Conservation (phyloP, 2,113 vertebrate genomes). For the Chionodraco myersi region DNA sequence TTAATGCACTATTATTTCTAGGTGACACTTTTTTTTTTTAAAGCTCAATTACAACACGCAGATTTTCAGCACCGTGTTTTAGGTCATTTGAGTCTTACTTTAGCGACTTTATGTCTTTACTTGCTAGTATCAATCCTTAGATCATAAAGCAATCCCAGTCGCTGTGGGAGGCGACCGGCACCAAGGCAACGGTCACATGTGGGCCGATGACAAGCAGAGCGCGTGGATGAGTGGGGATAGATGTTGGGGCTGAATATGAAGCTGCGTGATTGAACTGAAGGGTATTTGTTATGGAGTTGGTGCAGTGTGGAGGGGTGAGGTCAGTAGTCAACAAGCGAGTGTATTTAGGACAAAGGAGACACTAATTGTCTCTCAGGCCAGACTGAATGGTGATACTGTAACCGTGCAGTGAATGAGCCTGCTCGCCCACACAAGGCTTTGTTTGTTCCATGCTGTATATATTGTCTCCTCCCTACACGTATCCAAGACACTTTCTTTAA, state of each 20-base stretch:
- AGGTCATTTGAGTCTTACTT: background rate
- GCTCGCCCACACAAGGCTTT: slow-evolving; percentile 24
- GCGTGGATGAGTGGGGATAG: slow-evolving; percentile 38
- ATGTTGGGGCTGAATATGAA: slow-evolving; percentile 39
- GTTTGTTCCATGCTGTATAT: slow-evolving; percentile 23
- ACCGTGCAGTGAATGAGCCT: slow-evolving; percentile 28
- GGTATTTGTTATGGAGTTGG: slow-evolving; percentile 58
- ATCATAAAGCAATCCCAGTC: slow-evolving; percentile 38
- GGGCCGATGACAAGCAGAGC: slow-evolving; percentile 49
- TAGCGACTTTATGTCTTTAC: background rate
- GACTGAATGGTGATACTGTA: slow-evolving; percentile 56
- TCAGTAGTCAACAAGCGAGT: slow-evolving; percentile 51
- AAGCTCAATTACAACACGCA: background rate
- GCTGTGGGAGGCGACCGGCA: slow-evolving; percentile 36
- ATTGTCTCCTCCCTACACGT: background rate
- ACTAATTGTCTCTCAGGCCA: slow-evolving; percentile 33
- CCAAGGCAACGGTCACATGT: slow-evolving; percentile 34
- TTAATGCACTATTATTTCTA: background rate
- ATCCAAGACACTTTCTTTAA: background rate
- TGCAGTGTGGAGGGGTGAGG: slow-evolving; percentile 45
- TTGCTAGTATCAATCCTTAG: slow-evolving; percentile 1
- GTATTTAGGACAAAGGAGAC: slow-evolving; percentile 49
- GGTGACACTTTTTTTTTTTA: too few species aligned
- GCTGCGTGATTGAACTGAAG: slow-evolving; percentile 44
- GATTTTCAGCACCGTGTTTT: background rate